phyloP scores from a whole-genome alignment of 2,888 invertebrate genomes.

The Leucozona laternaria region DNA sequence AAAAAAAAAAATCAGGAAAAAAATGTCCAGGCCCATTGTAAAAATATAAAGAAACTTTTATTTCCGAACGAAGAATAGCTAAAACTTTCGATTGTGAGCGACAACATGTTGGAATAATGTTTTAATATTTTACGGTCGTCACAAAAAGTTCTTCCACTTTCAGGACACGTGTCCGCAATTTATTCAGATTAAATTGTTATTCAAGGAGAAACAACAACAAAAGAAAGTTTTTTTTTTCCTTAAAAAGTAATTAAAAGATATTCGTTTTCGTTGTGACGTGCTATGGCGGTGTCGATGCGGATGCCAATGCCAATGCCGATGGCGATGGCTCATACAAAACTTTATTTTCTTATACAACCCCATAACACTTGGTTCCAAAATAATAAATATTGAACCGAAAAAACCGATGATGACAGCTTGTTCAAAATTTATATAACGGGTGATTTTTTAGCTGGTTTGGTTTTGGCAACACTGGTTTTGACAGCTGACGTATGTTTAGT shows the following conservation, averaged over 20 bases:
- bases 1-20: no score
- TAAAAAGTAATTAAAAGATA: conserved; percentile 24
- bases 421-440: conserved; percentile 6
- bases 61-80: not conserved
- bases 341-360: not conserved
- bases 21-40: not conserved
- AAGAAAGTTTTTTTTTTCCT: not conserved
- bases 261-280: not conserved
- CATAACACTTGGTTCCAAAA: not conserved
- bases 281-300: not conserved
- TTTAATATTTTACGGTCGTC: not conserved
- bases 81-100: conserved; percentile 22
- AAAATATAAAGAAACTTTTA: not conserved
- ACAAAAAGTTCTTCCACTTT: not conserved
- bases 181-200: conserved; percentile 48
- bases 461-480: no score
- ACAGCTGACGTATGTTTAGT: no score
- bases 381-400: not conserved
- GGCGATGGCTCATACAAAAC: not conserved
- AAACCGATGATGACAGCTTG: conserved; percentile 23
- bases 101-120: conserved; percentile 41
- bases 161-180: conserved; percentile 46
- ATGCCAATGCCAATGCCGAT: no score
- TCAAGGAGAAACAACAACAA: not conserved
- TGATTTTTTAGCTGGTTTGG: no score